phyloP scores from a whole-genome alignment of 2,797 vertebrate genomes.

The Pantherophis vulpinus region DNA sequence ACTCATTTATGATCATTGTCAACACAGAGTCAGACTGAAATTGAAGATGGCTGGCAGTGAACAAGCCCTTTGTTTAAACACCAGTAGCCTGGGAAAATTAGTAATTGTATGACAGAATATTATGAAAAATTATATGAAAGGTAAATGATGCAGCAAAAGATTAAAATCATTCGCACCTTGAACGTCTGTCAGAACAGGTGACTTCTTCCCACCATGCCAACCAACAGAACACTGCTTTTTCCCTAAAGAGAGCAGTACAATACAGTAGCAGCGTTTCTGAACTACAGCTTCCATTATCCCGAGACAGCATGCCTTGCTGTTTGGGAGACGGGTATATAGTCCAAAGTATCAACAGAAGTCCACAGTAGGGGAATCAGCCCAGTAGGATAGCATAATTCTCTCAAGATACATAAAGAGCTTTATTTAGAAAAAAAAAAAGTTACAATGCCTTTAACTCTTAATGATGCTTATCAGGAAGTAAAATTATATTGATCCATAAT shows the following conservation, averaged over 20 bases:
- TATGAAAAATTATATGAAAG: conserved; percentile 34
- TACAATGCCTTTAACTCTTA: neutral
- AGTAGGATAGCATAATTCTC: neutral
- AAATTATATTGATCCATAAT: neutral
- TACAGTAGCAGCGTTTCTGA: neutral
- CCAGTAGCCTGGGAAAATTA: conserved; percentile 28
- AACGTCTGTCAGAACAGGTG: neutral
- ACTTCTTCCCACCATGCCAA: neutral
- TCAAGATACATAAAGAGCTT: neutral
- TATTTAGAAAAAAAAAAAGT: neutral
- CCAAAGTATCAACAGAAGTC: neutral
- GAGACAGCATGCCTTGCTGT: neutral
- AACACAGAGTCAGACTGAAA: neutral
- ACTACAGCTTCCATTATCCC: neutral
- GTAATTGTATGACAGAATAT: conserved; percentile 11
- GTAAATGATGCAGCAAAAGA: neutral
- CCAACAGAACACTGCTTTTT: neutral
- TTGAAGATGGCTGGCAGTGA: conserved; percentile 6
- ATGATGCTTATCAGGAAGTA: conserved; percentile 3
- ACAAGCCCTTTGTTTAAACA: conserved; percentile 7
- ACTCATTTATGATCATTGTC: conserved; percentile 16
- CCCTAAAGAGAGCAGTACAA: neutral
- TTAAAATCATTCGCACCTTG: neutral
- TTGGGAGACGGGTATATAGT: neutral
- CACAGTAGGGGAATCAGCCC: neutral